These are phyloP conservation scores for Psittacula echo DNA, from an alignment of 2,797 vertebrate genomes.

Conservation along the genomic window DNA sequence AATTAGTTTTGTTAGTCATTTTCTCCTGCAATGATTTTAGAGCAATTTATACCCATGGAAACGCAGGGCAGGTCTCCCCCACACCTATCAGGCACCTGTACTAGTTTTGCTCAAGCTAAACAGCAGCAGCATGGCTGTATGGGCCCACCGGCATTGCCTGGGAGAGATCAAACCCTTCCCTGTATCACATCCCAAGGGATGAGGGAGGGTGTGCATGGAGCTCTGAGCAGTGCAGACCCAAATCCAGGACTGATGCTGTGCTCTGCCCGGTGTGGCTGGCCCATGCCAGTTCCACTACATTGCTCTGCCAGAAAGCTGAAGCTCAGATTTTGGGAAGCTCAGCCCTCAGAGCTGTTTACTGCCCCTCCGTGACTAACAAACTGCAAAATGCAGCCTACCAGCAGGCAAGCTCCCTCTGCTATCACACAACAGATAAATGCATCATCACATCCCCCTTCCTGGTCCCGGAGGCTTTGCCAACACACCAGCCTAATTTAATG, in stretches of 20 bases:
- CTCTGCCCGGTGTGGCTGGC: rapidly evolving
- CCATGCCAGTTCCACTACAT: neutral
- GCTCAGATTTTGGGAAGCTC: neutral
- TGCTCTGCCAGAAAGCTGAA: neutral
- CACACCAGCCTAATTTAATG: neutral
- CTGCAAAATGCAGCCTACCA: neutral
- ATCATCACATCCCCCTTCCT: neutral
- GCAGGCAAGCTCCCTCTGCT: neutral
- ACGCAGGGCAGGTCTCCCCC: neutral
- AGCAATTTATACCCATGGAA: neutral
- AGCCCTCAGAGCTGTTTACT: neutral
- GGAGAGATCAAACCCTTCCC: neutral
- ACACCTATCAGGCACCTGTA: neutral
- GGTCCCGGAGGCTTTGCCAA: neutral
- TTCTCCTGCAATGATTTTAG: neutral
- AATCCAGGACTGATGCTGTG: neutral
- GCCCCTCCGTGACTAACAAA: neutral
- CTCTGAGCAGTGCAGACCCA: neutral
- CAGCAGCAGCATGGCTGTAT: neutral
- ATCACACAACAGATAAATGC: neutral
- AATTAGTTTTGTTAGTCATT: neutral
- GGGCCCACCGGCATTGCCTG: rapidly evolving
- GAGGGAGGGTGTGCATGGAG: too few species aligned
- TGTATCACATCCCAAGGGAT: rapidly evolving
- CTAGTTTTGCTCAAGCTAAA: neutral